These are phyloP conservation scores for Nomada fabriciana DNA, from an alignment of 2,888 invertebrate genomes.

Conservation along the genomic window DNA sequence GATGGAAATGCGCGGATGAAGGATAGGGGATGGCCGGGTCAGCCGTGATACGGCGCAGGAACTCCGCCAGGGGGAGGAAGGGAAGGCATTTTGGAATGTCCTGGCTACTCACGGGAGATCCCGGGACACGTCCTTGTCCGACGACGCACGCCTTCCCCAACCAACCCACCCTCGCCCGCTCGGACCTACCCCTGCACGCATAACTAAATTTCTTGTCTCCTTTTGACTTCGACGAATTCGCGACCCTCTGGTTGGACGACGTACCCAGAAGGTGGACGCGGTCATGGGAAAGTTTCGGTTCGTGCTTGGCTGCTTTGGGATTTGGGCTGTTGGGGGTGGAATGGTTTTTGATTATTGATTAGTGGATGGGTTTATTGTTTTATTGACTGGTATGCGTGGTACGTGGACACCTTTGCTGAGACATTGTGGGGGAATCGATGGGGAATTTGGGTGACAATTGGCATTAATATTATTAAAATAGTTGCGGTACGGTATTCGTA, in stretches of 20 bases:
- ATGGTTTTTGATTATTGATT: not conserved
- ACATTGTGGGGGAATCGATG: no score
- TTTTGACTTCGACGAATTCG: conserved; percentile 46
- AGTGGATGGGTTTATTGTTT: not conserved
- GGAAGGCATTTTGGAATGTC: conserved; percentile 77
- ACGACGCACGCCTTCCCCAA: conserved; percentile 29
- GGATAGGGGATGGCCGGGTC: conserved; percentile 83
- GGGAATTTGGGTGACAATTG: no score
- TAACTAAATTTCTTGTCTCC: conserved; percentile 62
- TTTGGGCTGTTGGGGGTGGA: not conserved
- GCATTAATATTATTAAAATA: no score
- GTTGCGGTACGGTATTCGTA: no score
- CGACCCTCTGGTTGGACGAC: conserved; percentile 5
- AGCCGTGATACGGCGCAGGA: conserved; percentile 74
- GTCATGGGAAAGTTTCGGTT: not conserved
- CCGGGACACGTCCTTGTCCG: conserved; percentile 62
- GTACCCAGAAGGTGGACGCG: not conserved
- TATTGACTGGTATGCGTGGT: not conserved
- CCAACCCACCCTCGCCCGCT: not conserved
- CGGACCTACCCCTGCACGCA: conserved; percentile 10
- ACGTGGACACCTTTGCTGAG: not conserved
- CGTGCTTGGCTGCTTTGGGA: not conserved
- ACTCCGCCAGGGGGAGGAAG: conserved; percentile 60
- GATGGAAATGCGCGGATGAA: conserved; percentile 83
- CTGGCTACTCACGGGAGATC: conserved; percentile 65